Evolutionary conservation across 2,888 invertebrate genomes (phyloP).

Genomic region (Osmoderma eremita): DNA sequence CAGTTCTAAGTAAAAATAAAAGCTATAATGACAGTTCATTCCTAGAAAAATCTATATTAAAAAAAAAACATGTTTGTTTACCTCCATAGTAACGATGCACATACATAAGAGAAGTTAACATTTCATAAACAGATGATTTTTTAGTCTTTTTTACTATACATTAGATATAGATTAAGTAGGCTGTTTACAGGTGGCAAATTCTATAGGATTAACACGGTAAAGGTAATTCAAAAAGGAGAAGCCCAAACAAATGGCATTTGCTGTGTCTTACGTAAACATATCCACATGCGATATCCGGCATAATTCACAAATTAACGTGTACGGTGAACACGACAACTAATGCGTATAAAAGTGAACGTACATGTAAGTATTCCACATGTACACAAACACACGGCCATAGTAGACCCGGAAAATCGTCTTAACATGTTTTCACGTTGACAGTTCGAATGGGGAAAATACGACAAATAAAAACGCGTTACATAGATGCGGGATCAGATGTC

Average conservation of each 20-base stretch:
- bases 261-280: not conserved
- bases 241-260: not conserved
- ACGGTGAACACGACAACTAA: not conserved
- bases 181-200: slow-evolving; percentile 30
- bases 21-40: too few relatives aligned
- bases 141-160: not conserved
- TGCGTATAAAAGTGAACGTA: not conserved
- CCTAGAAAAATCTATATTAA: too few relatives aligned
- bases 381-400: too few relatives aligned
- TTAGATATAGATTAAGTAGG: slow-evolving; percentile 6
- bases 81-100: not conserved
- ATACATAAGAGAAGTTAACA: slow-evolving; percentile 7
- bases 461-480: not conserved
- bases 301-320: slow-evolving; percentile 3
- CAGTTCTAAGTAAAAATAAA: too few relatives aligned
- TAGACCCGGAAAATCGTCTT: slow-evolving; percentile 6
- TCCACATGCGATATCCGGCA: not conserved
- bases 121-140: slow-evolving; percentile 4
- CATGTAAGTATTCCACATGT: too few relatives aligned
- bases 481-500: slow-evolving; percentile 2
- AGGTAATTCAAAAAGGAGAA: not conserved
- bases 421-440: slow-evolving; percentile 51
- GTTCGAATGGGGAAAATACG: slow-evolving; percentile 36
- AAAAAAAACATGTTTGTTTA: too few relatives aligned
- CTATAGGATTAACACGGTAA: not conserved